phyloP scores from a whole-genome alignment of 2,113 vertebrate genomes.

The Neoarius graeffei region DNA sequence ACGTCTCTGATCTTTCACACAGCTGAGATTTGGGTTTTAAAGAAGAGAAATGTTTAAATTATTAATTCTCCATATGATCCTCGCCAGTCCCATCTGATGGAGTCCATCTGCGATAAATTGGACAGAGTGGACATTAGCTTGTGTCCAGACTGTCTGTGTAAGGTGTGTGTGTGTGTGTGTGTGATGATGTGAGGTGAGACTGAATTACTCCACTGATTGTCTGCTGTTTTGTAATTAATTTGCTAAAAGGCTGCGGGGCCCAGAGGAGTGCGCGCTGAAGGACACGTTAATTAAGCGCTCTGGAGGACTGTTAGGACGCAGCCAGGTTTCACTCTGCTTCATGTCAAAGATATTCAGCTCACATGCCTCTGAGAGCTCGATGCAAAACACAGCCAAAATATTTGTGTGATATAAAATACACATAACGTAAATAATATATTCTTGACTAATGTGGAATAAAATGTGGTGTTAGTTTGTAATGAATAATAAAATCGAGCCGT shows the following conservation, averaged over 20 bases:
- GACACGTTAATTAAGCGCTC: constrained; percentile 90
- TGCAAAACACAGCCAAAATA: not conserved
- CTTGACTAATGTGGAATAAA: constrained; percentile 3
- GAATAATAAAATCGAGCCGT: not conserved
- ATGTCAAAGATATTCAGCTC: constrained; percentile 70
- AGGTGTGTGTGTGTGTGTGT: not conserved
- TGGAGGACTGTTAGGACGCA: constrained; percentile 73
- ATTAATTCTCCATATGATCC: not conserved
- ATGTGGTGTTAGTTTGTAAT: not conserved
- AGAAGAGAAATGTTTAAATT: not conserved
- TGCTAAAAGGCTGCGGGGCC: constrained; percentile 80
- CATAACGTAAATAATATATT: constrained; percentile 32
- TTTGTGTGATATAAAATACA: not conserved
- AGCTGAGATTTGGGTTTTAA: not conserved
- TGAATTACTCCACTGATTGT: constrained; percentile 82
- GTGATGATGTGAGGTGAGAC: constrained; percentile 70
- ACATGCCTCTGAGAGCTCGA: constrained; percentile 58
- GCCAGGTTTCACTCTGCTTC: constrained; percentile 47
- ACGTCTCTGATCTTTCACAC: not conserved
- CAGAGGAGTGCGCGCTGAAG: constrained; percentile 82
- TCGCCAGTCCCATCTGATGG: not conserved
- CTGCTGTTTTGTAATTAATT: constrained; percentile 88
- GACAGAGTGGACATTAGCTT: not conserved
- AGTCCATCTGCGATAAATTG: not conserved
- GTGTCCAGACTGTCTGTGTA: not conserved